Conservation (phyloP, 2,113 vertebrate genomes). For the Cyprinodon brontotheroides region DNA sequence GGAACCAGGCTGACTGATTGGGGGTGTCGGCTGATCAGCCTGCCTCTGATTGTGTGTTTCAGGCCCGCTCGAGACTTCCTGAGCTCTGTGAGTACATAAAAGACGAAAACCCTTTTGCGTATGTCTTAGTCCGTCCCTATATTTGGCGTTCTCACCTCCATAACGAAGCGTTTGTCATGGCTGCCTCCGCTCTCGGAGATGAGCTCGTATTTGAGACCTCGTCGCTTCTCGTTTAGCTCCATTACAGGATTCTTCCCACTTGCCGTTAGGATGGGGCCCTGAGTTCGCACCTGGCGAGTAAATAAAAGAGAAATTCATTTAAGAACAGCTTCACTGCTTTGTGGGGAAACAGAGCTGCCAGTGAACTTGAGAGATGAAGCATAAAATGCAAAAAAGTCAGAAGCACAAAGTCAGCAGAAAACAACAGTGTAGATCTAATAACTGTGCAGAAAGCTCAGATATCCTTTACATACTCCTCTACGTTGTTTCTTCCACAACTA, state of each 20-base stretch:
- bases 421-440: neutral
- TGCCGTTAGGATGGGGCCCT: slow-evolving; percentile 98
- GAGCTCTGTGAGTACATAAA: neutral
- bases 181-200: slow-evolving; percentile 98
- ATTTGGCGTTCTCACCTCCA: slow-evolving; percentile 85
- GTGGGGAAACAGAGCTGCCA: neutral
- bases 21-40: slow-evolving; percentile 35
- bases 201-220: slow-evolving; percentile 97
- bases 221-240: slow-evolving; percentile 98
- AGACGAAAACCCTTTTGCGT: neutral
- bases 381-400: neutral
- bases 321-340: neutral
- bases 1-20: slow-evolving; percentile 57
- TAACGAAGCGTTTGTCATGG: slow-evolving; percentile 98
- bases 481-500: neutral
- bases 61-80: neutral
- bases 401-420: neutral
- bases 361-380: neutral
- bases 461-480: neutral
- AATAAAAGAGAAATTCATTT: neutral
- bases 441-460: neutral
- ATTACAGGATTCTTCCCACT: slow-evolving; percentile 99
- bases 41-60: slow-evolving; percentile 26
- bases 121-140: neutral
- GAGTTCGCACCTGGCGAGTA: slow-evolving; percentile 90